Conservation (phyloP, 1,140 invertebrate genomes). For the Centruroides sculpturatus region DNA sequence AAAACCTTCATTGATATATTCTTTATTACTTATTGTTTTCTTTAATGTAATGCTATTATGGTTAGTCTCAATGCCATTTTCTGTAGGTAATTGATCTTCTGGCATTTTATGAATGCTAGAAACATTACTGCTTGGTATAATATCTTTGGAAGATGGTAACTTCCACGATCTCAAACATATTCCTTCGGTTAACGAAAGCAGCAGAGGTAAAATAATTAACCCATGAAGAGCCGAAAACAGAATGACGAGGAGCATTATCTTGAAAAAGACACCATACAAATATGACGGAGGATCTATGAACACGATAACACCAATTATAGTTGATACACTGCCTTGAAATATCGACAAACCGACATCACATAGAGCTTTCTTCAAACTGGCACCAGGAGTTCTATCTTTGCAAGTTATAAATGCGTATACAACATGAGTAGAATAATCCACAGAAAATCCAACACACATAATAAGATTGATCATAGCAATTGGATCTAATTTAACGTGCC, state of each 20-base stretch:
- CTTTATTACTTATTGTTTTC: too few species aligned
- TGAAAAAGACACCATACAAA: slow-evolving; percentile 93
- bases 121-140: too few species aligned
- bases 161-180: neutral
- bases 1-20: too few species aligned
- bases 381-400: slow-evolving; percentile 27
- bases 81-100: too few species aligned
- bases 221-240: slow-evolving; percentile 87
- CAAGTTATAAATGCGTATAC: slow-evolving; percentile 92
- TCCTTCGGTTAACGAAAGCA: slow-evolving; percentile 49
- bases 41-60: too few species aligned
- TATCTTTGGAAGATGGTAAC: too few species aligned
- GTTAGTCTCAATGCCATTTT: too few species aligned
- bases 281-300: slow-evolving; percentile 79
- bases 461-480: slow-evolving; percentile 98
- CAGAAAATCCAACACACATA: slow-evolving; percentile 95
- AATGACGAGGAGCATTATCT: slow-evolving; percentile 91
- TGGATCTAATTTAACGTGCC: slow-evolving; percentile 86
- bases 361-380: slow-evolving; percentile 66
- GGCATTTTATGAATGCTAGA: too few species aligned
- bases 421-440: slow-evolving; percentile 93
- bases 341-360: slow-evolving; percentile 84
- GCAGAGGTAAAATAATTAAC: slow-evolving; percentile 73
- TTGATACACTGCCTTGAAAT: slow-evolving; percentile 83
- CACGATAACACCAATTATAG: slow-evolving; percentile 74